Evolutionary conservation across 2,113 vertebrate genomes (phyloP).

Genomic region (Trogon surrucura): DNA sequence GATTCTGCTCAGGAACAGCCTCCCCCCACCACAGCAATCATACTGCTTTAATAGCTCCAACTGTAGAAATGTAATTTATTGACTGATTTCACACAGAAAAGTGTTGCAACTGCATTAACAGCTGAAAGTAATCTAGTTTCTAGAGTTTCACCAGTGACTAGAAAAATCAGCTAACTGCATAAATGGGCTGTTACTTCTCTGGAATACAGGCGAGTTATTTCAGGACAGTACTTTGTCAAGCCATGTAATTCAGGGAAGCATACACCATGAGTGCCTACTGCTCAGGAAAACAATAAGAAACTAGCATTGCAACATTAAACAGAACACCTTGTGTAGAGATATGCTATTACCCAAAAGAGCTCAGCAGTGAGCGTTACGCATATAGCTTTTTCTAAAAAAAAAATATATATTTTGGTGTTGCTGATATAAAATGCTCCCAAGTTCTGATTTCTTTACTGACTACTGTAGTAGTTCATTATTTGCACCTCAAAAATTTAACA

Average conservation of each 20-base stretch:
- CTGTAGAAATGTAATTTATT: neutral
- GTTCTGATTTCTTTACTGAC: neutral
- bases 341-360: neutral
- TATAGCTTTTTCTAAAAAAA: neutral
- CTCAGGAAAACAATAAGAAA: neutral
- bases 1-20: neutral
- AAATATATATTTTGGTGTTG: neutral
- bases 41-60: neutral
- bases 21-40: neutral
- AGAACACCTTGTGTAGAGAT: neutral
- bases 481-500: neutral
- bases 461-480: neutral
- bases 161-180: neutral
- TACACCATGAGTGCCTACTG: neutral
- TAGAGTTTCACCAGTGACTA: neutral
- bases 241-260: neutral
- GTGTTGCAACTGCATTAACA: neutral
- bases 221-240: neutral
- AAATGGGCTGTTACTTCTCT: neutral
- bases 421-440: neutral
- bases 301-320: neutral
- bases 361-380: neutral
- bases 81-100: neutral
- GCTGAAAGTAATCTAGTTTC: slow-evolving; percentile 1
- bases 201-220: neutral